phyloP scores from a whole-genome alignment of 2,888 invertebrate genomes.

The Leptopilina myrica region DNA sequence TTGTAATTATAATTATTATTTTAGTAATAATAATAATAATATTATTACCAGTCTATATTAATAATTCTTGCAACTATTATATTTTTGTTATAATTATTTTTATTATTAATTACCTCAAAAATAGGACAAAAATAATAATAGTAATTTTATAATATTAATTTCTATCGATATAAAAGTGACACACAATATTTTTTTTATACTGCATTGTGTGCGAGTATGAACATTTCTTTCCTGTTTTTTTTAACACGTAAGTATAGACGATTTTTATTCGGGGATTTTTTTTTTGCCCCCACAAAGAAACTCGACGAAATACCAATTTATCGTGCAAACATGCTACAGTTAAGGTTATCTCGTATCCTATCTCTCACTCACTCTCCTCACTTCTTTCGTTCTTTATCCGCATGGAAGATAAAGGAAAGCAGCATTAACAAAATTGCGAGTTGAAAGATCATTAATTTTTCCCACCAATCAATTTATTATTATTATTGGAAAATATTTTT shows the following conservation, averaged over 20 bases:
- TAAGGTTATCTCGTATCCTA: constrained; percentile 5
- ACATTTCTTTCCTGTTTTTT: background rate
- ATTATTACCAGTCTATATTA: too few relatives aligned
- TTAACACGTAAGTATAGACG: background rate
- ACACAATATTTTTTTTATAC: background rate
- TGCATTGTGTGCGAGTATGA: background rate
- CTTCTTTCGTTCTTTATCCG: background rate
- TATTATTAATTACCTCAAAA: too few relatives aligned
- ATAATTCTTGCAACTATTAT: too few relatives aligned
- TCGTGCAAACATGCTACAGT: constrained; percentile 5
- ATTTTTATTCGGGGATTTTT: background rate
- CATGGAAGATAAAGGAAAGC: background rate
- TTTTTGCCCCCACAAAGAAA: background rate
- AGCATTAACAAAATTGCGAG: background rate
- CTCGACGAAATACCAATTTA: constrained; percentile 6
- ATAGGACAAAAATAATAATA: too few relatives aligned
- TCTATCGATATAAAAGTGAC: too few relatives aligned
- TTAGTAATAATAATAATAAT: too few relatives aligned
- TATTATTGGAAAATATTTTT: too few relatives aligned
- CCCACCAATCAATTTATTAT: too few relatives aligned
- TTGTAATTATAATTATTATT: too few relatives aligned
- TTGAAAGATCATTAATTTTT: background rate
- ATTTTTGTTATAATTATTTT: too few relatives aligned
- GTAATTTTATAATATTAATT: too few relatives aligned
- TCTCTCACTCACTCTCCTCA: background rate